These are phyloP conservation scores for Podiceps cristatus DNA, from an alignment of 2,113 vertebrate genomes.

Conservation along the genomic window DNA sequence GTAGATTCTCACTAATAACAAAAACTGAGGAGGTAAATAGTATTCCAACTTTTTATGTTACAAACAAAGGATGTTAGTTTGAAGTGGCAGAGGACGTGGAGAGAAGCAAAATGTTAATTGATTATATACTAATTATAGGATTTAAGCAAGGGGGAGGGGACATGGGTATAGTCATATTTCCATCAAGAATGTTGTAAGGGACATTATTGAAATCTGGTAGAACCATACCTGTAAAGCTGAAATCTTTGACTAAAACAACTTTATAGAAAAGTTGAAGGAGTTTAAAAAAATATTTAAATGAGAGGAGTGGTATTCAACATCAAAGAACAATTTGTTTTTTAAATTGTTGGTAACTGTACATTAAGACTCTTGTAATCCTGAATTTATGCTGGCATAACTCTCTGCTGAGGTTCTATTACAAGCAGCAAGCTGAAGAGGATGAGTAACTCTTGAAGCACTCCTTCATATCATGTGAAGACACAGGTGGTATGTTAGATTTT, in stretches of 20 bases:
- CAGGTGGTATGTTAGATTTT: background rate
- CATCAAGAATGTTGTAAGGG: background rate
- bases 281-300: background rate
- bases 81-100: background rate
- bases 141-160: background rate
- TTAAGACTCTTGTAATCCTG: background rate
- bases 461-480: background rate
- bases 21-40: background rate
- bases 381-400: background rate
- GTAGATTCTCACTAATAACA: background rate
- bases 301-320: background rate
- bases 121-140: background rate
- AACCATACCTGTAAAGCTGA: background rate
- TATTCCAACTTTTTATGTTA: background rate
- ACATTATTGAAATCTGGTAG: background rate
- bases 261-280: background rate
- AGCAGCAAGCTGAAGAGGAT: background rate
- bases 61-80: background rate
- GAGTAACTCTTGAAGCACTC: background rate
- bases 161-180: background rate
- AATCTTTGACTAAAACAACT: background rate
- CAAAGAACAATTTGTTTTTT: background rate
- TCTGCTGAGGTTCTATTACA: background rate
- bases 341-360: background rate
- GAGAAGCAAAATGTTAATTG: background rate